Conservation (phyloP, 30 jellyfish, hydroid and myxozoan species). For the Cassiopea xamachana region DNA sequence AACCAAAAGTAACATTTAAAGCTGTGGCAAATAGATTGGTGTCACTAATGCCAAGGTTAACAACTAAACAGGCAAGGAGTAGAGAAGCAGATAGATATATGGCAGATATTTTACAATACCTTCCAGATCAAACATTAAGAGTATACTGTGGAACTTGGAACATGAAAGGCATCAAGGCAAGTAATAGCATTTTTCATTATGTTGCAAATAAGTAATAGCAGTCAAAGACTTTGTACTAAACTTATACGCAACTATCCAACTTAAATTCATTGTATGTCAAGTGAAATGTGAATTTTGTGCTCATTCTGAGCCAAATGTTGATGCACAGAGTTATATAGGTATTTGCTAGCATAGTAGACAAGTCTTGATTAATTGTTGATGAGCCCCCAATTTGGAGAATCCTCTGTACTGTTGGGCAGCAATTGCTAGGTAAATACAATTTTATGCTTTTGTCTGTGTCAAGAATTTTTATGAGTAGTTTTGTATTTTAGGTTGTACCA, state of each 20-base stretch:
- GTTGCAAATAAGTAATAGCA: neutral
- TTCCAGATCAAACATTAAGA: slow-evolving; percentile 88
- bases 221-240: neutral
- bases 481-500: slow-evolving; percentile 76
- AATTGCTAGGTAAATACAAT: too few relatives aligned
- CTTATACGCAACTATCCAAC: neutral
- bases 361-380: too few relatives aligned
- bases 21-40: slow-evolving; percentile 83
- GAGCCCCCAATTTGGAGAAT: too few relatives aligned
- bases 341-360: too few relatives aligned
- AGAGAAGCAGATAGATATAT: slow-evolving; percentile 77
- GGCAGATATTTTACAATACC: slow-evolving; percentile 82
- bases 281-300: too few relatives aligned
- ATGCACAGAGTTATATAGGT: too few relatives aligned
- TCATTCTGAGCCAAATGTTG: too few relatives aligned
- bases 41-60: slow-evolving; percentile 88
- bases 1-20: slow-evolving; percentile 75
- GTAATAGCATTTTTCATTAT: neutral
- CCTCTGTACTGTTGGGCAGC: too few relatives aligned
- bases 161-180: slow-evolving; percentile 98
- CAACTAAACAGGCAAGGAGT: slow-evolving; percentile 94
- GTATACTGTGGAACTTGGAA: slow-evolving; percentile 97
- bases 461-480: neutral
- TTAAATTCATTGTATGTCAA: too few relatives aligned
- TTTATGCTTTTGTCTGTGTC: too few relatives aligned